These are phyloP conservation scores for Heliconius erato DNA, from an alignment of 2,888 invertebrate genomes.

Conservation along the genomic window DNA sequence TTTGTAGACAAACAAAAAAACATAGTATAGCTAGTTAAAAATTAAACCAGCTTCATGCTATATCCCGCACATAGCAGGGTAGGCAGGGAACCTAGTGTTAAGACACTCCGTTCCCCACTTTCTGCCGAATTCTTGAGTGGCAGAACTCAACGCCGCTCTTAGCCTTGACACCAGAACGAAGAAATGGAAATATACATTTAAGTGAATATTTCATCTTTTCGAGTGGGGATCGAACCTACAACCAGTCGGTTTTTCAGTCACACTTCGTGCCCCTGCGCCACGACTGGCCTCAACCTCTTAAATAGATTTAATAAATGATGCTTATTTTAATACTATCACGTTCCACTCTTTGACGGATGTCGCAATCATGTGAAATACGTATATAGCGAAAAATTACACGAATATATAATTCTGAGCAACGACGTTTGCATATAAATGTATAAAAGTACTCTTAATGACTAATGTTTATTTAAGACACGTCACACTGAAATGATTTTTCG, in stretches of 20 bases:
- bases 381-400: slow-evolving; percentile 1
- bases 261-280: no score
- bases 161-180: no score
- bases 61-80: not conserved
- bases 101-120: no score
- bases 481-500: not conserved
- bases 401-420: not conserved
- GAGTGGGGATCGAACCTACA: no score
- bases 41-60: not conserved
- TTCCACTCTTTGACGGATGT: not conserved
- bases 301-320: not conserved
- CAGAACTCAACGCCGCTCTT: no score
- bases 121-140: no score
- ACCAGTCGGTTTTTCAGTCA: no score
- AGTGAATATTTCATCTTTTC: no score
- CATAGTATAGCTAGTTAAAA: no score
- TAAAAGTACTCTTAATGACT: not conserved
- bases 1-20: no score
- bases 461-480: not conserved
- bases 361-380: not conserved
- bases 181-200: no score
- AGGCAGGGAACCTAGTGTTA: not conserved
- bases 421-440: slow-evolving; percentile 12
- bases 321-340: slow-evolving; percentile 4
- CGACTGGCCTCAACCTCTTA: no score